Evolutionary conservation across 2,113 vertebrate species (phyloP), one percentile per base, ranked within the genome.

Genomic region (Gnathochromis pfefferi): DNA sequence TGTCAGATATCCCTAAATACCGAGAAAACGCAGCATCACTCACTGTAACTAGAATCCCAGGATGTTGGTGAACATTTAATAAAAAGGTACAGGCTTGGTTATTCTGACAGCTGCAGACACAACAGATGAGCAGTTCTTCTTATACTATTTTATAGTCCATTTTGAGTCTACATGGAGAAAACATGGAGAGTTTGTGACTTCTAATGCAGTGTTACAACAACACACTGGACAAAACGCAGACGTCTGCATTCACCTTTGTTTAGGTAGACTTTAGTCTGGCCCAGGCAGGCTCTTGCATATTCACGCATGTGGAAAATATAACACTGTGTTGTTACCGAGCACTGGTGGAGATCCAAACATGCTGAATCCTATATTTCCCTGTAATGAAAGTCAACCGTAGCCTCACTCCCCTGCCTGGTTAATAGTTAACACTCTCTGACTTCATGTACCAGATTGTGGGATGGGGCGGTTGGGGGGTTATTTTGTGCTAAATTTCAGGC

Each of bases 401-500:
- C 12, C 35, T 42, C 12, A 70, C 16, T 42, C 65, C 2, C 13
- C 40, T 26, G 21, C 21, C 68, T 17, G 21, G 13, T 73, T 45
- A 45, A 47, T 45, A 73, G 38, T 45, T 26, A 73, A 45, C 38
- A 17, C 68, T 45, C 21, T 26, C 65, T 10, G 21, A 73, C 38
- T 73, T 73, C 68, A 11, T 17, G 21, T 11, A 26, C 21, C 13
- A 73, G 68, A 45, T 7, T 63, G 31, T 35, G 58, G 9, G 21
- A 23, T 45, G 40, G 21, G 38, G 21, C 4, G 2, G n/a, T 26
- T 45, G 9, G 14, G 40, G 65, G 9, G 1, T 0, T 63, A 7
- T 38, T 38, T 65, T 4, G 6, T 65, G 60, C 60, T 1, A 45
- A 45, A 73, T 28, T 45, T 73, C 21, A 26, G 0, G 40, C 4